Conservation (phyloP, 2,797 vertebrate genomes). For the Rhynchonycteris naso region DNA sequence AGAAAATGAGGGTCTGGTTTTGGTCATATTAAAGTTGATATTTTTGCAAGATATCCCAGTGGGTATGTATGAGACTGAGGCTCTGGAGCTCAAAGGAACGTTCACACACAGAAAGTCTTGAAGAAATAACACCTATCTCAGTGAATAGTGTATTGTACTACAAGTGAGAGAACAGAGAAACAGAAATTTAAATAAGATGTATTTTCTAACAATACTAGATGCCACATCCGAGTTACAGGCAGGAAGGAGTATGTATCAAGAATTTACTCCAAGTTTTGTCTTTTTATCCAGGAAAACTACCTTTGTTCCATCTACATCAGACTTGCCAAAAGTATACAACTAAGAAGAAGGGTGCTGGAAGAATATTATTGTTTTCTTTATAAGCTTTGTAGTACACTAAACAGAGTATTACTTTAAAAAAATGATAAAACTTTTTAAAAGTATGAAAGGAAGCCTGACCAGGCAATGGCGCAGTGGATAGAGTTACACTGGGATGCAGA, state of each 20-base stretch:
- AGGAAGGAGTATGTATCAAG: background rate
- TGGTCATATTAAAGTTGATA: background rate
- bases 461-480: no score
- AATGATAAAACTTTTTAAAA: background rate
- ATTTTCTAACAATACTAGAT: background rate
- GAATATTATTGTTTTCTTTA: background rate
- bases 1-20: background rate
- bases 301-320: background rate
- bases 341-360: background rate
- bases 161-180: background rate
- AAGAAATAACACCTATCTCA: background rate
- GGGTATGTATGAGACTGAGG: background rate
- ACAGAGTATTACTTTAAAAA: background rate
- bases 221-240: background rate
- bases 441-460: no score
- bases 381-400: background rate
- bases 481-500: no score
- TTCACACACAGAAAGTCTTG: background rate
- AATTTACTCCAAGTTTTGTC: background rate
- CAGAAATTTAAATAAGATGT: background rate
- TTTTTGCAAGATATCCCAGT: background rate
- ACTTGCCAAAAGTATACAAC: background rate
- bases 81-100: background rate
- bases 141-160: background rate
- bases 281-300: background rate